These are phyloP conservation scores for Parascotia fuliginaria DNA, from an alignment of 2,888 invertebrate species.

Conservation along the genomic window DNA sequence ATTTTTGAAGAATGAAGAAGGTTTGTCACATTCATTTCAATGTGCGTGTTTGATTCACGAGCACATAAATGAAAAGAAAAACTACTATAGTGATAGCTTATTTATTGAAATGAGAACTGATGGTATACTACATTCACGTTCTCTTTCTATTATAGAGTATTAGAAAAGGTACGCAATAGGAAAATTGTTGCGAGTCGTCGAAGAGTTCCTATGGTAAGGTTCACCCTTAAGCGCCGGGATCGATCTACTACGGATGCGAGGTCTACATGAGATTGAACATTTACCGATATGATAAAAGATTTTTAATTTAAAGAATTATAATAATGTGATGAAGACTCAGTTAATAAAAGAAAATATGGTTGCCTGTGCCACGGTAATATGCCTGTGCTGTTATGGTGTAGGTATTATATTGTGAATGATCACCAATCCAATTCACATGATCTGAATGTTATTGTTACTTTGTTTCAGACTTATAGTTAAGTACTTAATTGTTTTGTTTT, in stretches of 20 bases:
- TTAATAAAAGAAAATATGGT: no score
- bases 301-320: neutral
- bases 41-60: conserved; percentile 73
- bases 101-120: conserved; percentile 8
- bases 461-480: no score
- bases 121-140: conserved; percentile 6
- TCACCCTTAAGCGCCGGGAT: conserved; percentile 61
- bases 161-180: conserved; percentile 16
- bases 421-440: no score
- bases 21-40: conserved; percentile 27
- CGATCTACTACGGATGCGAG: conserved; percentile 59
- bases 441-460: no score
- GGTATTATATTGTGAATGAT: no score
- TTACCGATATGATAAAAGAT: conserved; percentile 17
- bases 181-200: conserved; percentile 12
- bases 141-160: conserved; percentile 15
- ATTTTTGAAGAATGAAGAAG: conserved; percentile 9
- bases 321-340: no score
- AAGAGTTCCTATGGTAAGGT: conserved; percentile 55
- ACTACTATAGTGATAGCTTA: conserved; percentile 25
- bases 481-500: no score
- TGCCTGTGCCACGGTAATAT: no score
- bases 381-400: no score
- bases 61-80: conserved; percentile 42
- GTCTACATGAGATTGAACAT: conserved; percentile 50